Percentiles rank a stretch among this genome's conserved stretches.
Conservation (phyloP, 37 sponge, comb jelly and placozoan genomes). For the Diacarnus erythraeanus region DNA sequence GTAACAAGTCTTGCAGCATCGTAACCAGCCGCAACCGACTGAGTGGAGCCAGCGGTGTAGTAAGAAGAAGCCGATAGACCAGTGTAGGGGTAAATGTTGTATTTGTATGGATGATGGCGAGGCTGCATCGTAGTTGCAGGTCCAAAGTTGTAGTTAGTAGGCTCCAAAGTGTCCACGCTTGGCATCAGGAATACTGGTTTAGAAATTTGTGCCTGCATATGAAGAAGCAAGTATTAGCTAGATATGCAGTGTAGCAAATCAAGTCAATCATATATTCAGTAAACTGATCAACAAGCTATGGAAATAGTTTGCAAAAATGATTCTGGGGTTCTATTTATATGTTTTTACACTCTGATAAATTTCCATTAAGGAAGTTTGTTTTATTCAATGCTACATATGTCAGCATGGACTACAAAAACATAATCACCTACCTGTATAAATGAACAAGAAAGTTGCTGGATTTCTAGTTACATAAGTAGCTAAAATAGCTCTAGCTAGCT, state of each 20-base stretch:
- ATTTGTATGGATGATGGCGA: conserved; percentile 38
- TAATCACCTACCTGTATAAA: not conserved
- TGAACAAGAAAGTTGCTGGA: not conserved
- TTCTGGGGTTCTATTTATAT: not conserved
- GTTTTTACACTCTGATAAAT: not conserved
- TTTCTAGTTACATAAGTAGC: no score
- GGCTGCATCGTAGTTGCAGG: conserved; percentile 40
- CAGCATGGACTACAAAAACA: conserved; percentile 1
- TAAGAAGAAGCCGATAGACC: conserved; percentile 13
- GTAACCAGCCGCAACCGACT: conserved; percentile 5
- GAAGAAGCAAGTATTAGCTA: not conserved
- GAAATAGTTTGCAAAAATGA: not conserved
- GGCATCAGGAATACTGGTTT: conserved; percentile 8
- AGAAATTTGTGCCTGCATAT: not conserved
- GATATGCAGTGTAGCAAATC: not conserved
- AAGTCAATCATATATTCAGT: not conserved
- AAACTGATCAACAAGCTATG: not conserved
- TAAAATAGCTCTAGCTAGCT: no score
- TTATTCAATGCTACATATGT: conserved; percentile 7
- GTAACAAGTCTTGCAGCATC: conserved; percentile 14
- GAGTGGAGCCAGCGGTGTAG: not conserved
- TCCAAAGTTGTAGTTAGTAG: conserved; percentile 11
- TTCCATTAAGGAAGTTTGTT: not conserved
- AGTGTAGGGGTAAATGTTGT: not conserved
- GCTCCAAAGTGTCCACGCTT: conserved; percentile 18